These are phyloP conservation scores for Synanthedon vespiformis DNA, from an alignment of 2,888 invertebrate genomes.

Conservation along the genomic window DNA sequence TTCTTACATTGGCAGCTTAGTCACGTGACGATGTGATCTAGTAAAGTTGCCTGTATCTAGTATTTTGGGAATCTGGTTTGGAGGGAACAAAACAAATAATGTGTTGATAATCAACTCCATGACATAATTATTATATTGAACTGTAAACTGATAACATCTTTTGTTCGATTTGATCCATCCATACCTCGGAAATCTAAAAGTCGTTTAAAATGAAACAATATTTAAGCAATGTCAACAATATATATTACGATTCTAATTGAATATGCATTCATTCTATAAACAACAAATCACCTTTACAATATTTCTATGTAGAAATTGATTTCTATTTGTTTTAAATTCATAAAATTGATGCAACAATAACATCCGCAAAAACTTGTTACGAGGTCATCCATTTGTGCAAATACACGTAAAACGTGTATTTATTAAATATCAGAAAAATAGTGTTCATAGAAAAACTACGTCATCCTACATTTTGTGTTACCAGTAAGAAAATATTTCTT, in stretches of 20 bases:
- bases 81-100: no score
- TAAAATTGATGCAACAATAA: conserved; percentile 4
- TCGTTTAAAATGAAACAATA: conserved; percentile 40
- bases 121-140: no score
- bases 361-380: not conserved
- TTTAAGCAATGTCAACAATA: conserved; percentile 68
- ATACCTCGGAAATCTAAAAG: not conserved
- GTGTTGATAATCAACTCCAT: no score
- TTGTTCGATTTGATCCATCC: no score
- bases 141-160: no score
- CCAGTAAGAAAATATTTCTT: conserved; percentile 48
- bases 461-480: conserved; percentile 22
- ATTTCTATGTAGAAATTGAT: conserved; percentile 35
- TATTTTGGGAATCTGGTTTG: no score
- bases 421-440: not conserved
- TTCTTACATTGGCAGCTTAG: no score
- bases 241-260: conserved; percentile 50
- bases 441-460: not conserved
- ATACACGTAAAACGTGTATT: conserved; percentile 7
- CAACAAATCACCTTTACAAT: conserved; percentile 38
- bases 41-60: no score
- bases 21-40: no score
- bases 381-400: conserved; percentile 3
- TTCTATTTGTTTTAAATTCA: conserved; percentile 22
- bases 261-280: conserved; percentile 41